Evolutionary conservation across 2,113 vertebrate species (phyloP).

Genomic region (Morone chrysops): DNA sequence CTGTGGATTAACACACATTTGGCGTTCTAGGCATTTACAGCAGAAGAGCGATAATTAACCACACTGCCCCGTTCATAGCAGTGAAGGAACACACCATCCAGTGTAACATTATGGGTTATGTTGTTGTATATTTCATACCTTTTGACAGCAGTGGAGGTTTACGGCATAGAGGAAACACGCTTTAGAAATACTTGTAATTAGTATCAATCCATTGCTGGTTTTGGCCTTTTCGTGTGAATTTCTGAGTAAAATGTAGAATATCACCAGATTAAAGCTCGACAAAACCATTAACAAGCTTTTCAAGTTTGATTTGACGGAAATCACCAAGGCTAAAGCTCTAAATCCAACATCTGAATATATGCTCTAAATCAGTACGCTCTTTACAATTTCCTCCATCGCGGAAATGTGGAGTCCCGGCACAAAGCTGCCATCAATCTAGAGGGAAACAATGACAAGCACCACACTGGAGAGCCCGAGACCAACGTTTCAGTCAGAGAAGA

Average conservation of each 20-base stretch:
- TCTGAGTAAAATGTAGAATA: background rate
- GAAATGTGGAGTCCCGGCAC: conserved; percentile 27
- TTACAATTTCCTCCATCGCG: conserved; percentile 32
- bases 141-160: background rate
- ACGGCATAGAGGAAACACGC: background rate
- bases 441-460: conserved; percentile 71
- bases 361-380: conserved; percentile 16
- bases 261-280: background rate
- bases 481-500: conserved; percentile 71
- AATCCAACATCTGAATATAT: background rate
- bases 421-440: conserved; percentile 66
- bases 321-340: background rate
- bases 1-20: background rate
- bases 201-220: background rate
- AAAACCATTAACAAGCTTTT: background rate
- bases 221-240: background rate
- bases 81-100: background rate
- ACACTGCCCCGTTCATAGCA: background rate
- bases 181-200: background rate
- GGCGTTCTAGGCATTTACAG: background rate
- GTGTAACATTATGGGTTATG: background rate
- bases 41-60: background rate
- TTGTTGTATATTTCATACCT: background rate
- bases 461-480: conserved; percentile 59
- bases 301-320: background rate